Evolutionary conservation across 2,888 invertebrate species (phyloP), one percentile per base, ranked within the genome.

Genomic region (Brachynemurus nebulosus): DNA sequence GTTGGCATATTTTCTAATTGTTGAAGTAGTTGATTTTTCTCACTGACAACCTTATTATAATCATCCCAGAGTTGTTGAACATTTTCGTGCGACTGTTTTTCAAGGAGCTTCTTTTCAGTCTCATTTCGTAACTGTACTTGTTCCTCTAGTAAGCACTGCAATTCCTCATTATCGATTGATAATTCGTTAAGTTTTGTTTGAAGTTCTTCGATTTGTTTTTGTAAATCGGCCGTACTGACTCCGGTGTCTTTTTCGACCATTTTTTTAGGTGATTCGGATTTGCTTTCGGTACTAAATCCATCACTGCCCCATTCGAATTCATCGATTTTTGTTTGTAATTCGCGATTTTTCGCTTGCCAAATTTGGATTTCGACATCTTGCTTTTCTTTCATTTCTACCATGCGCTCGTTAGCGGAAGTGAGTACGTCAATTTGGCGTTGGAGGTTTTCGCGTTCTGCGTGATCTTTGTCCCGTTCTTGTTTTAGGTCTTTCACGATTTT

Each of bases 321-420:
- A 42, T 70, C 71, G 7, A 86, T 57, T 62, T 83, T 80, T 42
- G 77, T 70, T 52, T 71, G 73, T 2, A 83, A 65, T 55, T 85
- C 80, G 52, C 78, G 73, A 52, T 79, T 80, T 57, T 81, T 75
- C 46, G 74, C 74, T 57, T 82, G 78, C 68, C 79, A 80, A 55
- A 79, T 68, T 49, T 81, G 73, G 16, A 86, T 66, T 58, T 86
- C 84, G 57, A 74, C 74, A 53, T 86, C 86, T 60, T 86, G 77
- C 49, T 80, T 78, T 57, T 88, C 86, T 62, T 88, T 89, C 63
- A 82, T 75, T 57, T 89, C 86, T 2, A 77, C 66, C 58, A 88
- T 72, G 48, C 79, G 72, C 40, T 88, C 86, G 58, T 86, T 86
- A 2, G 84, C 81, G 21, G 76, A 70, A 14, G 76, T 76, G 39